Evolutionary conservation across 2,888 invertebrate species (phyloP).

Genomic region (Andrena chrysosceles): DNA sequence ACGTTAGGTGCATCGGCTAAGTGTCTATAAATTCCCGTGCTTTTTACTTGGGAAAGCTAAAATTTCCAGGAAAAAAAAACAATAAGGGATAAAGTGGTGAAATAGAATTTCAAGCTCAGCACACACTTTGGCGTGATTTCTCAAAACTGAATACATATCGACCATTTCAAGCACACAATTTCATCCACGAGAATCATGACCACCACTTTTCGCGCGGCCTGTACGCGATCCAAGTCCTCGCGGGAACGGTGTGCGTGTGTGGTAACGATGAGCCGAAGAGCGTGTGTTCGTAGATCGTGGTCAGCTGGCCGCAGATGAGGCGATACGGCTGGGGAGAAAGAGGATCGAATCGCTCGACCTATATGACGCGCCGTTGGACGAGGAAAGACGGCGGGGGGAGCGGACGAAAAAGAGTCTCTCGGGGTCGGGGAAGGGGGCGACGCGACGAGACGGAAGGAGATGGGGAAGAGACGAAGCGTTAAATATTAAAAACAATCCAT

Average conservation of each 20-base stretch:
- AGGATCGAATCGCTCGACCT: constrained; percentile 15
- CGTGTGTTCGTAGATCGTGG: constrained; percentile 65
- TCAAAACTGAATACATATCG: background rate
- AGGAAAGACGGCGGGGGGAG: constrained; percentile 33
- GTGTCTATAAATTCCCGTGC: no score
- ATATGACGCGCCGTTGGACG: background rate
- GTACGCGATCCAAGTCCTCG: background rate
- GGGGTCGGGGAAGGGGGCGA: background rate
- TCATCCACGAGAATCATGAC: background rate
- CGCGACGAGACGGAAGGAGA: constrained; percentile 2
- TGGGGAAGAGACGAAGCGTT: constrained; percentile 68
- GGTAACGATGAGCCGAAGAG: constrained; percentile 11
- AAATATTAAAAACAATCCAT: constrained; percentile 81
- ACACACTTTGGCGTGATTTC: background rate
- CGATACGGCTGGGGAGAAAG: constrained; percentile 30
- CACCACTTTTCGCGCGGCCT: background rate
- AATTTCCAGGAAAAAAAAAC: background rate
- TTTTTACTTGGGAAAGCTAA: no score
- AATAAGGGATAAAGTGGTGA: background rate
- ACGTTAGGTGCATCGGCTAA: background rate
- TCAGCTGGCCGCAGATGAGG: constrained; percentile 53
- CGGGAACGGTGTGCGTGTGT: background rate
- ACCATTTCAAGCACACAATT: background rate
- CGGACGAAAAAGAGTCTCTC: constrained; percentile 23
- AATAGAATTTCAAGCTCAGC: background rate